These are phyloP conservation scores for Orchesella flavescens DNA, from an alignment of 2,888 invertebrate species.

Conservation along the genomic window DNA sequence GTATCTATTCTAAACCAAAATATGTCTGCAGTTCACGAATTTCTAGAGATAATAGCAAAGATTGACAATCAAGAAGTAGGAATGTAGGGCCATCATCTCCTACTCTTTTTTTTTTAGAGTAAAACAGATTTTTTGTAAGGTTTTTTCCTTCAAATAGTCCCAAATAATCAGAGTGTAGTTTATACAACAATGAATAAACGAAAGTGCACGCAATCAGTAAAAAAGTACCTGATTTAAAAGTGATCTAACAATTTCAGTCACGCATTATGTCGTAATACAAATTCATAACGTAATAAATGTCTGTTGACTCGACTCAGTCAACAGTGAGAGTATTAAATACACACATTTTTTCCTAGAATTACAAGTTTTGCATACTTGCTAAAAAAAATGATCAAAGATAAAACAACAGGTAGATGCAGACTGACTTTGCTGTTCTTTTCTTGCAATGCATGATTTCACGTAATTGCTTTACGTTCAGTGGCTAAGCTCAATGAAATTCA, in stretches of 20 bases:
- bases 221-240: constrained; percentile 7
- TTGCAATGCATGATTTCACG: constrained; percentile 11
- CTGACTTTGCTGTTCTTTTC: neutral
- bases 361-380: neutral
- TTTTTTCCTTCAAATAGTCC: neutral
- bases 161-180: neutral
- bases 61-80: no score
- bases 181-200: neutral
- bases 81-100: no score
- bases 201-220: neutral
- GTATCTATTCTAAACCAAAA: no score
- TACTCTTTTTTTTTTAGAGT: no score
- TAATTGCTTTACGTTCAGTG: no score
- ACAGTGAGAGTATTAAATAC: neutral
- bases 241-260: constrained; percentile 31
- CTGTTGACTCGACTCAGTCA: neutral
- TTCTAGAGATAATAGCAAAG: no score
- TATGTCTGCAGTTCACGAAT: no score
- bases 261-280: constrained; percentile 19
- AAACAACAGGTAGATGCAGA: constrained; percentile 27
- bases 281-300: neutral
- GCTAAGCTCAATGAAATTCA: no score
- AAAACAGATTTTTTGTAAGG: no score
- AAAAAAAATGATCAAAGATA: neutral
- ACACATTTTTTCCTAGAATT: constrained; percentile 4